Conservation (phyloP, 2,888 invertebrate species). For the Platypus cylindrus region DNA sequence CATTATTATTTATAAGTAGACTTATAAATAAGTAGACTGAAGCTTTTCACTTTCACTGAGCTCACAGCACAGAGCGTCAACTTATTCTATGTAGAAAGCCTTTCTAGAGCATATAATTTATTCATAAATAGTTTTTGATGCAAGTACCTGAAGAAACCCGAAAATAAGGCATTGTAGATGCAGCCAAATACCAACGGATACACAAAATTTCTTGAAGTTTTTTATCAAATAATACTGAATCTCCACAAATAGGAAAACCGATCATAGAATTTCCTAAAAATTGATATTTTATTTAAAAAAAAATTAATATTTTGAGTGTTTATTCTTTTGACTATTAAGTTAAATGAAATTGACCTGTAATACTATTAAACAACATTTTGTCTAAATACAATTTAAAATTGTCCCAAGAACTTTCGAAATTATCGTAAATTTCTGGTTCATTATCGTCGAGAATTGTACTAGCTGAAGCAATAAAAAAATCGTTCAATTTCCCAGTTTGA, state of each 20-base stretch:
- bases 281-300: no score
- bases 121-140: no score
- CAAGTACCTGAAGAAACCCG: constrained; percentile 17
- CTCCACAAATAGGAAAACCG: constrained; percentile 46
- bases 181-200: constrained; percentile 52
- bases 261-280: constrained; percentile 29
- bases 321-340: no score
- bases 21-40: no score
- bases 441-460: constrained; percentile 17
- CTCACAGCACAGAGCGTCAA: no score
- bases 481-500: constrained; percentile 3
- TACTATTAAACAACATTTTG: constrained; percentile 25
- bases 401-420: constrained; percentile 45
- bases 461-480: constrained; percentile 21
- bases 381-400: constrained; percentile 41
- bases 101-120: no score
- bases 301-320: background rate
- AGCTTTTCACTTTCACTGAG: no score
- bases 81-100: no score
- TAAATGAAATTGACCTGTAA: constrained; percentile 18
- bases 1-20: no score
- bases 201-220: constrained; percentile 40
- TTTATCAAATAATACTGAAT: constrained; percentile 33
- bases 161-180: constrained; percentile 49
- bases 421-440: constrained; percentile 36